Conservation (phyloP, 2,113 vertebrate species). For the Alexandromys fortis region DNA sequence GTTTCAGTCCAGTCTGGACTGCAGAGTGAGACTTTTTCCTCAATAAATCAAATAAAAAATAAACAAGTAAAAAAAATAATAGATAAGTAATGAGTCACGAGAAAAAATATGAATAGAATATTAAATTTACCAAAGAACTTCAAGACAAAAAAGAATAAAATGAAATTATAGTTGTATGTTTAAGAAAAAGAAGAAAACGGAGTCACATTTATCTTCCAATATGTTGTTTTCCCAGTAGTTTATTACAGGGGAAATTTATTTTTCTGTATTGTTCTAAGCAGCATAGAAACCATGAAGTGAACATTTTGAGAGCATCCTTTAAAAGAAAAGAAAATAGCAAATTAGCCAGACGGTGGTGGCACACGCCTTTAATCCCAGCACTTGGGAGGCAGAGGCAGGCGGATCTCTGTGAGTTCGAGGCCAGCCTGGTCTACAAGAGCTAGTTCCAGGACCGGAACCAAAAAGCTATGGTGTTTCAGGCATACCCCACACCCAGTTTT, state of each 20-base stretch:
- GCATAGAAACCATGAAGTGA: background rate
- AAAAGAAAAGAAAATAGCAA: background rate
- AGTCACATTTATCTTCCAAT: background rate
- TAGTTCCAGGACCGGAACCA: no score
- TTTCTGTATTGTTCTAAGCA: background rate
- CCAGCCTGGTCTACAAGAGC: no score
- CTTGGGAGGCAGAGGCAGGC: no score
- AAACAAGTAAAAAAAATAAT: background rate
- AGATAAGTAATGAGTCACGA: background rate
- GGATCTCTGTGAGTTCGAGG: no score
- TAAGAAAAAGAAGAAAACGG: background rate
- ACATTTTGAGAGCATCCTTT: background rate
- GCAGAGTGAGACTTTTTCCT: background rate
- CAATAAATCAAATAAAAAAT: background rate
- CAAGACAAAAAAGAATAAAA: background rate
- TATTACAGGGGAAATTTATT: background rate
- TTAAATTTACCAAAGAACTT: constrained; percentile 10
- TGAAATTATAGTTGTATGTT: background rate
- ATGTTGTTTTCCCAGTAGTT: background rate
- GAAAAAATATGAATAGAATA: background rate
- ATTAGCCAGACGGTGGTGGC: no score
- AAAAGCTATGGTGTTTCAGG: no score
- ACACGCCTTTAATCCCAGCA: no score
- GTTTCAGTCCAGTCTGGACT: background rate
- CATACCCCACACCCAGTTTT: background rate